phyloP scores from a whole-genome alignment of 1,140 invertebrate species.

The Leptinotarsa defecta region DNA sequence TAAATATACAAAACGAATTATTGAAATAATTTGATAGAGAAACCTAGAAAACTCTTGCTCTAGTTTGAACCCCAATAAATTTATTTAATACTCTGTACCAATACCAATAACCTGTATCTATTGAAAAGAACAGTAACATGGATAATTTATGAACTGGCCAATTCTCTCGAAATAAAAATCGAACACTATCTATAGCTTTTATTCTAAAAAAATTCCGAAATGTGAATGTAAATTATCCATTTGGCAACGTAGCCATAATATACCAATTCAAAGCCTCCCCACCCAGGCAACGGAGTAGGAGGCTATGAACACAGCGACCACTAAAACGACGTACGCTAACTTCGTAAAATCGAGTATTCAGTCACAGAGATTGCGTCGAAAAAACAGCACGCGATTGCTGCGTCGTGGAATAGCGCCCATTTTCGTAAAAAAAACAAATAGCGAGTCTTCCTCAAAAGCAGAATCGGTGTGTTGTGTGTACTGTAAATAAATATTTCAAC shows the following conservation, averaged over 20 bases:
- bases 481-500: conserved; percentile 30
- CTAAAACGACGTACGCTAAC: neutral
- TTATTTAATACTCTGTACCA: too few species aligned
- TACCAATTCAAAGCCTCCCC: conserved; percentile 5
- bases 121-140: too few species aligned
- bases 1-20: too few species aligned
- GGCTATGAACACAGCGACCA: neutral
- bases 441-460: conserved; percentile 53
- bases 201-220: neutral
- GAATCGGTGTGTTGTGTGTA: conserved; percentile 46
- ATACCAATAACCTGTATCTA: too few species aligned
- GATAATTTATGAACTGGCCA: too few species aligned
- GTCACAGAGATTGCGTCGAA: conserved; percentile 31
- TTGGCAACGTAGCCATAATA: neutral
- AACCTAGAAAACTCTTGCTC: too few species aligned
- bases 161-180: too few species aligned
- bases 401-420: conserved; percentile 50
- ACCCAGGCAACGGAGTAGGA: conserved; percentile 1
- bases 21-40: too few species aligned
- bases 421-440: conserved; percentile 40
- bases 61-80: too few species aligned
- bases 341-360: conserved; percentile 8
- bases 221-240: neutral
- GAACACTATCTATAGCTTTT: too few species aligned
- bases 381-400: conserved; percentile 44